Percentiles rank a stretch among this genome's conserved stretches.
Conservation (phyloP, 2,797 vertebrate genomes). For the Valencia hispanica region DNA sequence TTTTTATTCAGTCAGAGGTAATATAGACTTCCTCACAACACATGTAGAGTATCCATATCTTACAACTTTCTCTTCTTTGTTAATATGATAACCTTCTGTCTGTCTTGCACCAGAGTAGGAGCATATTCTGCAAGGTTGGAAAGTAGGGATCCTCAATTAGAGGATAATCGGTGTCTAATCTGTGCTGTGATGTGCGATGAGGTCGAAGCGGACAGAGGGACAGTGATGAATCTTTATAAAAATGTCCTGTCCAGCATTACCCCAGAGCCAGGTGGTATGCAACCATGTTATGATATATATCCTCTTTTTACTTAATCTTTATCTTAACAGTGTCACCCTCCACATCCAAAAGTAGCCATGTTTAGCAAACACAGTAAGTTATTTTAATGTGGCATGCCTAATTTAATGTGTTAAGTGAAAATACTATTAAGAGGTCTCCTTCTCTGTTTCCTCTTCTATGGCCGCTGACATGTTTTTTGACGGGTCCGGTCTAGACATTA, state of each 20-base stretch:
- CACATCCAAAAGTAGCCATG: neutral
- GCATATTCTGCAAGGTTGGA: slow-evolving; percentile 77
- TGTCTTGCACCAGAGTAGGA: slow-evolving; percentile 51
- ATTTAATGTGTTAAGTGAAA: slow-evolving; percentile 44
- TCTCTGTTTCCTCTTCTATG: slow-evolving; percentile 60
- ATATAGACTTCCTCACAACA: slow-evolving; percentile 15
- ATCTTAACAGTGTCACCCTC: slow-evolving; percentile 2
- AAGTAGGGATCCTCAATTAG: slow-evolving; percentile 80
- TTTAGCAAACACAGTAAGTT: slow-evolving; percentile 20
- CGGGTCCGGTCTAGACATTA: slow-evolving; percentile 75
- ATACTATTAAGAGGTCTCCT: slow-evolving; percentile 61
- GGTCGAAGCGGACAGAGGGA: slow-evolving; percentile 80
- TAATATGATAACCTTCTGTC: slow-evolving; percentile 52
- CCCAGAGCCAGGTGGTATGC: slow-evolving; percentile 60
- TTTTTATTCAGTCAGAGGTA: neutral
- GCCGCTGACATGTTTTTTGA: slow-evolving; percentile 69
- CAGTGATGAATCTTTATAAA: slow-evolving; percentile 81
- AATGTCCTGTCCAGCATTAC: slow-evolving; percentile 73
- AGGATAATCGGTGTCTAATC: slow-evolving; percentile 80
- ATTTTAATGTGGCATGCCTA: slow-evolving; percentile 24
- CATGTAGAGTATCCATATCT: slow-evolving; percentile 28
- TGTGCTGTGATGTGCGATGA: slow-evolving; percentile 79
- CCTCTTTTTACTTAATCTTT: slow-evolving; percentile 27
- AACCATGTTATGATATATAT: slow-evolving; percentile 45
- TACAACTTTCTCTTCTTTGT: slow-evolving; percentile 22